Conservation (phyloP, 2,888 invertebrate species). For the Tetropium fuscum region DNA sequence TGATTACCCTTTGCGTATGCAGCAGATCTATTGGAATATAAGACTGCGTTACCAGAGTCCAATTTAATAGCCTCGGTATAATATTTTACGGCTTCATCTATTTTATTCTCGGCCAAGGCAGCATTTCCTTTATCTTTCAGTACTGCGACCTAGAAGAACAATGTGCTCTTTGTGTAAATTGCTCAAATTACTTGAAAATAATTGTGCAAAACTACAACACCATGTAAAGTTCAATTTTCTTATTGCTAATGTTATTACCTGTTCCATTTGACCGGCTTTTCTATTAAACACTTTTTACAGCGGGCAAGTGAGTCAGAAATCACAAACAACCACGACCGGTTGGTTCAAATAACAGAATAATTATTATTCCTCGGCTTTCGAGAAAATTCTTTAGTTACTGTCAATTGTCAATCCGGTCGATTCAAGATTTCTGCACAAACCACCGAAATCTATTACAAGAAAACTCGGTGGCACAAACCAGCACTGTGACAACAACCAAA, state of each 20-base stretch:
- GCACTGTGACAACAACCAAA: too few relatives aligned
- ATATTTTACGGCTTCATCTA: slow-evolving; percentile 81
- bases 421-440: too few relatives aligned
- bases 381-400: slow-evolving; percentile 18
- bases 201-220: neutral
- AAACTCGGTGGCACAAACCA: too few relatives aligned
- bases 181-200: neutral
- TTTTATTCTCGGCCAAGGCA: slow-evolving; percentile 82
- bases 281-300: neutral
- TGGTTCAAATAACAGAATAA: slow-evolving; percentile 4
- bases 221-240: too few relatives aligned
- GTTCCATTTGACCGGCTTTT: slow-evolving; percentile 14
- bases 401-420: too few relatives aligned
- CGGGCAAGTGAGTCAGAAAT: too few relatives aligned
- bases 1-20: slow-evolving; percentile 86
- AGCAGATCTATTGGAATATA: slow-evolving; percentile 93
- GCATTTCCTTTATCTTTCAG: slow-evolving; percentile 91
- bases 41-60: slow-evolving; percentile 86
- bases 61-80: slow-evolving; percentile 86
- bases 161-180: slow-evolving; percentile 28
- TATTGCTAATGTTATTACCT: slow-evolving; percentile 2
- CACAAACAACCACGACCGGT: too few relatives aligned
- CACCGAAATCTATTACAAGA: too few relatives aligned
- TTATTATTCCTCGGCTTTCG: slow-evolving; percentile 10
- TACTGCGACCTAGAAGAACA: slow-evolving; percentile 74